Evolutionary conservation across 2,113 vertebrate genomes (phyloP).

Genomic region (Nannobrachium achirus): DNA sequence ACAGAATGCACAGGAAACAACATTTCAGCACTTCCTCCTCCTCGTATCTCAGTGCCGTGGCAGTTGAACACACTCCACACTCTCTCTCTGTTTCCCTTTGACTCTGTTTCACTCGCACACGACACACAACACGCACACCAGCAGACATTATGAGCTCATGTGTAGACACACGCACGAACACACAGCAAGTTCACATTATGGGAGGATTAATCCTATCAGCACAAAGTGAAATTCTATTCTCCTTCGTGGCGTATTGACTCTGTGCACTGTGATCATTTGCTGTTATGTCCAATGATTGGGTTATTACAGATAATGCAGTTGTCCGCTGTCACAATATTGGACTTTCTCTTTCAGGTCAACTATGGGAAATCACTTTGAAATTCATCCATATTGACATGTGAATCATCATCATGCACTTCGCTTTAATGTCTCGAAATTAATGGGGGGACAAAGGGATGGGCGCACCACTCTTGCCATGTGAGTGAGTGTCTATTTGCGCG

Average conservation of each 20-base stretch:
- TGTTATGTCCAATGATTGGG: slow-evolving; percentile 75
- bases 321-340: slow-evolving; percentile 81
- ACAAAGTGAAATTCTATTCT: slow-evolving; percentile 69
- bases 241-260: slow-evolving; percentile 72
- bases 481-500: slow-evolving; percentile 24
- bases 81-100: background rate
- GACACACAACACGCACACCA: too few relatives aligned
- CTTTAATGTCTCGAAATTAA: slow-evolving; percentile 75
- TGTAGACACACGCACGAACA: slow-evolving; percentile 11
- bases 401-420: slow-evolving; percentile 74
- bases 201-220: slow-evolving; percentile 70
- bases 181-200: slow-evolving; percentile 46
- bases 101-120: slow-evolving; percentile 6
- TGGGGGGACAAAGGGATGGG: slow-evolving; percentile 55
- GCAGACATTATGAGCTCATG: background rate
- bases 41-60: slow-evolving; percentile 41
- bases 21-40: slow-evolving; percentile 59
- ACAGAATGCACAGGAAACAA: slow-evolving; percentile 61
- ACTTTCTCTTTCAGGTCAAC: slow-evolving; percentile 78
- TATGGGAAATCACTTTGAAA: slow-evolving; percentile 81
- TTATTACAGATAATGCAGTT: slow-evolving; percentile 84
- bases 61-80: background rate
- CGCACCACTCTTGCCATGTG: slow-evolving; percentile 41
- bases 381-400: slow-evolving; percentile 81
- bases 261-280: slow-evolving; percentile 72